Base-by-base conservation (phyloP, 1,140 invertebrate species). In the Platyscapa corneri region DNA sequence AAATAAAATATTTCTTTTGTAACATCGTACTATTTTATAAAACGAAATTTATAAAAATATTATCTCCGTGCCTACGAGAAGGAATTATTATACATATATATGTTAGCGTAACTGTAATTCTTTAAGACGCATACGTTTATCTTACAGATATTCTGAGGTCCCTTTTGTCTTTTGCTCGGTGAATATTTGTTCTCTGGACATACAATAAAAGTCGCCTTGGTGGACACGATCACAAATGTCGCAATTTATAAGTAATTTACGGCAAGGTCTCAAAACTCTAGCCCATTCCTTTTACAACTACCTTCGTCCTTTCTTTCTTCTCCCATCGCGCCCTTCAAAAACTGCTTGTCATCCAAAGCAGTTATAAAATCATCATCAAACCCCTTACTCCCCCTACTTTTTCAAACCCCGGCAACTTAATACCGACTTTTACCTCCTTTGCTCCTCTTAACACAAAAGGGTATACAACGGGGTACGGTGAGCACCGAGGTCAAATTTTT, bases 291-390 rank as follows among this genome's bases (percentile, higher is more conserved):
- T 80, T 80, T 80, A 80, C 78, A 80, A 39, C 56, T 14, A 42
- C 70, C 70, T 74, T 74, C 37, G 37, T 42, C 34, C 60, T 42
- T 30, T 10, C 60, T 65, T 37, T 14, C 60, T 16, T 18, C 53
- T 34, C 34, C 77, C 37, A 23, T 10, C 32, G 37, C 67, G 6
- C 30, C 67, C 32, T 0, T 74, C 10, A n/a, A 42, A 39, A 74
- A 74, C 23, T 42, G 37, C 42, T 74, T n/a, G 70, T 64, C 77
- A n/a, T 7, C 77, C 49, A 60, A 23, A 65, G 46, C 30, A n/a
- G 64, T 64, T 37, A 72, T 82, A 82, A 82, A 82, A 46, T 82
- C 79, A 82, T 82, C 42, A 82, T 82, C 64, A 80, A 79, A 80
- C 32, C 78, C 60, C 37, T 65, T 65, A 23, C 39, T 81, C 79